phyloP scores from a whole-genome alignment of 2,888 invertebrate genomes.

The Leistus spinibarbis region DNA sequence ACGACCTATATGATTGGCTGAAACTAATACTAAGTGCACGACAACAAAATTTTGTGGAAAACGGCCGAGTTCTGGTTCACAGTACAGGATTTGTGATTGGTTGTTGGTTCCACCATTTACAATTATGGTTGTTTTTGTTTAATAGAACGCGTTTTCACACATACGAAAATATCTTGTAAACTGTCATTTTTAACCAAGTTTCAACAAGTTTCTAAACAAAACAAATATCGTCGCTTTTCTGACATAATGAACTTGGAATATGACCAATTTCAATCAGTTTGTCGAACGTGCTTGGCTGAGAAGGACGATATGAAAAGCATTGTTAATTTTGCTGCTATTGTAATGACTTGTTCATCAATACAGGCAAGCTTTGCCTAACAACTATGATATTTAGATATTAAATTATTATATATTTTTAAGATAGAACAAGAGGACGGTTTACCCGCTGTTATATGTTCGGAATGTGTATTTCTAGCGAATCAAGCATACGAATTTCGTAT shows the following conservation, averaged over 20 bases:
- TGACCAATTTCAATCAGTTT: conserved; percentile 24
- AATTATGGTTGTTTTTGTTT: background rate
- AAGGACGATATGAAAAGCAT: conserved; percentile 33
- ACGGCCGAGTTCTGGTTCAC: too few species aligned
- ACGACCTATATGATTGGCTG: too few species aligned
- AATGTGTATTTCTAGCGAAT: conserved; percentile 25
- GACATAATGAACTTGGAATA: conserved; percentile 21
- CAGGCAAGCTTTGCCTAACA: conserved; percentile 15
- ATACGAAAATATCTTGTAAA: too few species aligned
- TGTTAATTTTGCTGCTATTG: conserved; percentile 20
- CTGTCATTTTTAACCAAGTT: background rate
- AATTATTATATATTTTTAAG: conserved; percentile 16
- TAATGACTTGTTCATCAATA: conserved; percentile 29
- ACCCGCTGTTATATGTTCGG: conserved; percentile 35
- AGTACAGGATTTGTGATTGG: too few species aligned
- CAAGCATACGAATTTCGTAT: conserved; percentile 35
- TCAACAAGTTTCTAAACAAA: background rate
- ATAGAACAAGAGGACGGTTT: conserved; percentile 36
- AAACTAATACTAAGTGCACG: too few species aligned
- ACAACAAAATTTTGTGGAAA: too few species aligned
- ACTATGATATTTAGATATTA: conserved; percentile 11
- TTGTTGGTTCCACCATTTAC: too few species aligned
- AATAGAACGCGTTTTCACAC: background rate
- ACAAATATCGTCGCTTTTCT: background rate
- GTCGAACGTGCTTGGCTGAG: conserved; percentile 30